Evolutionary conservation across 1,140 invertebrate genomes (phyloP), one percentile per base, ranked within the genome.

Genomic region (Doryteuthis pealeii): DNA sequence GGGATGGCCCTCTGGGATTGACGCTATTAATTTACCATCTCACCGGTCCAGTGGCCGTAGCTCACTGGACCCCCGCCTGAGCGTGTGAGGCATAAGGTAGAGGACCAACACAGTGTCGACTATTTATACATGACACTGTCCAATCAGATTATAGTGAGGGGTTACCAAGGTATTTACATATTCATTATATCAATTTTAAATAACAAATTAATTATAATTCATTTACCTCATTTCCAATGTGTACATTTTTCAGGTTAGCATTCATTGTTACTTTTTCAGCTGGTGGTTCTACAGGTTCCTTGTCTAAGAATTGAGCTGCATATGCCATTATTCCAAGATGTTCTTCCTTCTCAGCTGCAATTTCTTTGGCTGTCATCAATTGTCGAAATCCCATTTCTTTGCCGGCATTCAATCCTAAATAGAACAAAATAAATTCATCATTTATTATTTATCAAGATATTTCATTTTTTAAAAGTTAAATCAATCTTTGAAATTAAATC

Each of bases 251-350:
- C 10, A 83, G 78, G 62, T 83, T 74, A 28, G 78, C 79, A 72
- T 78, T 71, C 31, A 86, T 76, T 18, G 80, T 74, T 26, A 84
- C 82, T 49, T 81, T 82, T 66, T 85, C 82, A 73, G 74, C 79
- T 26, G 76, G 74, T 71, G 81, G 70, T 70, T 74, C 81, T 15
- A 79, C 72, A 76, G 95, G 93, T 66, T 93, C 92, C 26, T 96
- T 91, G 92, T 95, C 94, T 79, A 95, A 93, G 88, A 95, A 95
- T 85, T 94, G 91, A 0, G 95, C 94, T 3, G 93, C 94, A 88
- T 97, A 98, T 4, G 96, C 94, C 96, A 98, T 98, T 76, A 97
- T 94, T 8, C 95, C 96, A 78, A 98, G 90, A 90, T 98, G 96
- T 85, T 98, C 96, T 1, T 96, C 95, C 84, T 97, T 93, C 70